Evolutionary conservation across 2,888 invertebrate genomes (phyloP).

Genomic region (Mayetiola destructor): DNA sequence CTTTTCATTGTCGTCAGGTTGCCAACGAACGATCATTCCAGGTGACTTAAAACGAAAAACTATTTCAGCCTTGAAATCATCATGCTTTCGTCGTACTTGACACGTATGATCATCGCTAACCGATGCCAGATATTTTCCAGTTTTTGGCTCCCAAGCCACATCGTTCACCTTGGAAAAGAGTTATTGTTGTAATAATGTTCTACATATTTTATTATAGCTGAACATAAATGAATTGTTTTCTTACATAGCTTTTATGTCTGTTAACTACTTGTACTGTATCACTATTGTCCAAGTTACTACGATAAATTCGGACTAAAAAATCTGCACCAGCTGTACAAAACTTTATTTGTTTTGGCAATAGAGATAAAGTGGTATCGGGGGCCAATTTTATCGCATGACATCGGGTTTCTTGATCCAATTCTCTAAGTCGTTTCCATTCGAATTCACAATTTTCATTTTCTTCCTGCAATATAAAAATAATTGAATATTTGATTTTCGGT

Average conservation of each 20-base stretch:
- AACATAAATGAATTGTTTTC: neutral
- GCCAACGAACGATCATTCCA: constrained; percentile 52
- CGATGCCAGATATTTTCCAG: constrained; percentile 52
- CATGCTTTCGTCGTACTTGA: constrained; percentile 46
- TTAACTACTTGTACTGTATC: constrained; percentile 32
- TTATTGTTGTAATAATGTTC: constrained; percentile 38
- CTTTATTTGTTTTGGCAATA: constrained; percentile 40
- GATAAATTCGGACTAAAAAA: constrained; percentile 41
- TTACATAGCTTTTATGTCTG: constrained; percentile 29
- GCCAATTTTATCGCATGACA: constrained; percentile 45
- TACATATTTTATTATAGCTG: neutral
- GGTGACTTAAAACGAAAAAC: constrained; percentile 48
- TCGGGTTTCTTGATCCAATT: constrained; percentile 41
- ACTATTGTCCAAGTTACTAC: constrained; percentile 39
- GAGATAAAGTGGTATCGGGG: constrained; percentile 44
- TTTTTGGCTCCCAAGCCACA: constrained; percentile 49
- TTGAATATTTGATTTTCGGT: neutral
- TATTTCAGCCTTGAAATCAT: constrained; percentile 39
- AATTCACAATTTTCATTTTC: constrained; percentile 40
- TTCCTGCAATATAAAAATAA: constrained; percentile 27
- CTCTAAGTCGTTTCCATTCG: constrained; percentile 39
- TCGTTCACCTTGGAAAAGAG: constrained; percentile 55
- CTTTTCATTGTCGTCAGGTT: constrained; percentile 52
- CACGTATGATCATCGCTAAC: constrained; percentile 63
- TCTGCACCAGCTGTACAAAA: constrained; percentile 40